These are phyloP conservation scores for Batillaria attramentaria DNA, from an alignment of 1,140 invertebrate species.

Conservation along the genomic window DNA sequence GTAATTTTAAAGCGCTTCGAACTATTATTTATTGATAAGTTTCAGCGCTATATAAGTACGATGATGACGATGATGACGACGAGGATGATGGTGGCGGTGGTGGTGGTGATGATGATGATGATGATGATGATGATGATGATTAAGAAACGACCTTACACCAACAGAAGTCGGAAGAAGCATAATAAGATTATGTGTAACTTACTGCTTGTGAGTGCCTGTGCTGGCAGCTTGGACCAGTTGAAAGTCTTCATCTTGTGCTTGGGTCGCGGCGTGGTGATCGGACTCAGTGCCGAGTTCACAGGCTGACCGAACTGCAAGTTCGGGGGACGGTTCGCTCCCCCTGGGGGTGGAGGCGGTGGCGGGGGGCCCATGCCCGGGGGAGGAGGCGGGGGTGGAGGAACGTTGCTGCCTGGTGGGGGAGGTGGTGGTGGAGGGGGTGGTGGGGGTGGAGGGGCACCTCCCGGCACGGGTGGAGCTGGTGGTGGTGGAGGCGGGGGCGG, in stretches of 20 bases:
- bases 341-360: slow-evolving; percentile 48
- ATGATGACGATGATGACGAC: too few relatives aligned
- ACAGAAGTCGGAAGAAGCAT: too few relatives aligned
- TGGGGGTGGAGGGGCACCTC: slow-evolving; percentile 34
- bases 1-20: too few relatives aligned
- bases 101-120: too few relatives aligned
- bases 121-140: too few relatives aligned
- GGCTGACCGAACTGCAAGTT: slow-evolving; percentile 28
- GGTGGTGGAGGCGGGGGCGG: slow-evolving; percentile 31
- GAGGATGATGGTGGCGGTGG: too few relatives aligned
- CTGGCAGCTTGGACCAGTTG: slow-evolving; percentile 69
- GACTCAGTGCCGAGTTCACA: slow-evolving; percentile 13
- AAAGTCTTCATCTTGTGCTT: slow-evolving; percentile 69
- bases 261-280: slow-evolving; percentile 60
- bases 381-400: slow-evolving; percentile 56
- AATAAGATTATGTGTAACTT: too few relatives aligned
- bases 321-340: slow-evolving; percentile 39
- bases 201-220: slow-evolving; percentile 59
- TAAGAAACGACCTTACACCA: too few relatives aligned
- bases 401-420: slow-evolving; percentile 16
- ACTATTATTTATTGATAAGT: too few relatives aligned
- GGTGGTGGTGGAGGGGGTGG: slow-evolving; percentile 49
- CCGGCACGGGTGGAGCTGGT: slow-evolving; percentile 48
- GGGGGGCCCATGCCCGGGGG: slow-evolving; percentile 33
- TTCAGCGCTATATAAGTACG: too few relatives aligned